Evolutionary conservation across 2,797 vertebrate genomes (phyloP), one percentile per base, ranked within the genome.

Genomic region (Thripadectes ignobilis): DNA sequence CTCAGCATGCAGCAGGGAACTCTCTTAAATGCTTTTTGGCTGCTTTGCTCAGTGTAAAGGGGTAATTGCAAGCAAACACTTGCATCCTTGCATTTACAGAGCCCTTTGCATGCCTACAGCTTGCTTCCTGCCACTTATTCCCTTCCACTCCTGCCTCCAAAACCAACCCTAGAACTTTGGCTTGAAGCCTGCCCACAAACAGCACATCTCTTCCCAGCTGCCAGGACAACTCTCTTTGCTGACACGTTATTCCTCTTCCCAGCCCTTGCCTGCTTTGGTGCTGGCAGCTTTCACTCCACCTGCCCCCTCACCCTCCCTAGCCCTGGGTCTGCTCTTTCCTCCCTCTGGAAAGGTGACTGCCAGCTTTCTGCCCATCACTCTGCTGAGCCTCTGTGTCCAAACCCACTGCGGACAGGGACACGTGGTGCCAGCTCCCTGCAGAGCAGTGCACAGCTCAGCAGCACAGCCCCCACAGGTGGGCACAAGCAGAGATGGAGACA

Each of bases 161-260:
- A 62, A 41, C 57, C 79, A 76, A 41, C 10, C 12, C 11, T 30
- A n/a, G 2, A 7, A 39, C 46, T 82, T 43, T 39, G 61, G 58
- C 41, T 87, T 5, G 2, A 36, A 7, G 4, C 36, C 71, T 72
- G 71, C 82, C 46, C 81, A 66, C 6, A 4, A 69, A 39, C 34
- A 69, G 65, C 39, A 39, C 23, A 11, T 85, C 45, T 54, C 85
- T 89, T 71, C 63, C 41, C 81, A 29, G 92, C 22, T 94, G 61
- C 83, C 82, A 92, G 59, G 71, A 84, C 80, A 93, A 92, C 77
- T 58, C 59, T 75, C 46, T 76, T 71, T 39, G 24, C 69, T 73
- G 43, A 36, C 27, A 36, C 10, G 58, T 82, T 30, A 41, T 84
- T 72, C 59, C 39, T 75, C 21, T 92, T 57, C 54, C 27, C 39